These are phyloP conservation scores for Drosophila paranaensis DNA, from an alignment of 2,888 invertebrate species.

Conservation along the genomic window DNA sequence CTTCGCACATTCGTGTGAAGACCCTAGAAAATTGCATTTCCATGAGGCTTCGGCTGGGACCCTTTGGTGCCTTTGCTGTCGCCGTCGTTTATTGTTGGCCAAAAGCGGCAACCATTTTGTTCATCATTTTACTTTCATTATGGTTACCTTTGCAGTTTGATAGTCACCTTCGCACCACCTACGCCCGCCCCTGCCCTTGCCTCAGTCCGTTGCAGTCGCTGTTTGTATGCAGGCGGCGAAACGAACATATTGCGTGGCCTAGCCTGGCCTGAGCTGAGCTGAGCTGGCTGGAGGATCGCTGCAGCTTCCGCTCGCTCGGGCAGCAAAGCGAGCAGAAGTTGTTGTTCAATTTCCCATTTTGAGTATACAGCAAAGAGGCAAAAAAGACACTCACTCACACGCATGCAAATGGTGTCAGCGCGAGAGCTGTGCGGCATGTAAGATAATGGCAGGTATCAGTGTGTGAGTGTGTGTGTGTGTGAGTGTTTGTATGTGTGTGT, in stretches of 20 bases:
- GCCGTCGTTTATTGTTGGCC: conserved; percentile 35
- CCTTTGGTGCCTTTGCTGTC: not conserved
- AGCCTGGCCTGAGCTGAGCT: not conserved
- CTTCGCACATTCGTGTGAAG: not conserved
- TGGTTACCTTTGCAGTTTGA: conserved; percentile 78
- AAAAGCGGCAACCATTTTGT: conserved; percentile 63
- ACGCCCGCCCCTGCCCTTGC: not conserved
- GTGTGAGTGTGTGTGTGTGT: conserved; percentile 9
- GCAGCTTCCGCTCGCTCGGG: conserved; percentile 81
- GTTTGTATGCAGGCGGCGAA: not conserved
- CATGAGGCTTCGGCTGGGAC: conserved; percentile 6
- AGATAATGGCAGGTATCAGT: conserved; percentile 67
- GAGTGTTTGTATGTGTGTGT: conserved; percentile 21
- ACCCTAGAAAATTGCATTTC: conserved; percentile 41
- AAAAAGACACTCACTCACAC: conserved; percentile 10
- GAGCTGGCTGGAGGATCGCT: conserved; percentile 21
- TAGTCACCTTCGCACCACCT: conserved; percentile 28
- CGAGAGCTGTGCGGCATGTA: conserved; percentile 49
- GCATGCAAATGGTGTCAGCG: conserved; percentile 18
- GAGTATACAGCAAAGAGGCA: conserved; percentile 53
- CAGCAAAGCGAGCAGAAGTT: conserved; percentile 83
- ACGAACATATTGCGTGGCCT: no score
- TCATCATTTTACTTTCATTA: conserved; percentile 81
- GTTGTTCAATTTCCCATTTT: conserved; percentile 83
- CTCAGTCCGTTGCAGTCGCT: not conserved